Conservation (phyloP, 2,797 vertebrate genomes). For the Thunnus albacares region DNA sequence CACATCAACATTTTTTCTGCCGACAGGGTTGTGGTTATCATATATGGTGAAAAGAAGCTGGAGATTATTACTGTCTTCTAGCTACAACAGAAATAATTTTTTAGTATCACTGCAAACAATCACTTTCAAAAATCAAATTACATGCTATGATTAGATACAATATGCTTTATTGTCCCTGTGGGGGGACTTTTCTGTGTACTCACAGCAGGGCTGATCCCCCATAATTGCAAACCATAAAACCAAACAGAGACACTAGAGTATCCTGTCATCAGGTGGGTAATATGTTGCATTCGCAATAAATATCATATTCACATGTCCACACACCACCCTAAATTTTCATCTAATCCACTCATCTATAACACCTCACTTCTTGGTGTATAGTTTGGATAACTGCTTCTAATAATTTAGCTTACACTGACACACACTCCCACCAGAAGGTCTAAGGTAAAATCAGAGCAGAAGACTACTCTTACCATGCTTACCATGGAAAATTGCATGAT, state of each 20-base stretch:
- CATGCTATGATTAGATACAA: neutral
- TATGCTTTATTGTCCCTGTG: constrained; percentile 8
- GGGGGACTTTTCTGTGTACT: neutral
- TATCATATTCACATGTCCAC: neutral
- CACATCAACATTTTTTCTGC: neutral
- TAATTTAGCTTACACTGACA: neutral
- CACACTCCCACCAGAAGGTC: no score
- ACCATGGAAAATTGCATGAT: neutral
- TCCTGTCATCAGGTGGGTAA: neutral
- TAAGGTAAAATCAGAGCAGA: no score
- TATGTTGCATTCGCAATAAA: neutral
- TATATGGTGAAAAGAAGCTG: neutral
- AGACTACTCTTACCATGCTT: no score
- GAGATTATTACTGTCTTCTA: neutral
- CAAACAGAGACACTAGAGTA: neutral
- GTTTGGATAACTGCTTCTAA: neutral
- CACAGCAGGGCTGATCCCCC: neutral
- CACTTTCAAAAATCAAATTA: neutral
- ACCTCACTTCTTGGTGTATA: neutral
- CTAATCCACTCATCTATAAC: neutral
- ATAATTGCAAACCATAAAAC: constrained; percentile 28
- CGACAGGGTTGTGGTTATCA: neutral
- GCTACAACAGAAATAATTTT: neutral
- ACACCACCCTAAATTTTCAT: neutral
- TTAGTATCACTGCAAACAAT: neutral